Percentiles rank a stretch among this genome's conserved stretches.
These are phyloP conservation scores for Tokudaia muenninki DNA, from an alignment of 2,797 vertebrate species.

Conservation along the genomic window DNA sequence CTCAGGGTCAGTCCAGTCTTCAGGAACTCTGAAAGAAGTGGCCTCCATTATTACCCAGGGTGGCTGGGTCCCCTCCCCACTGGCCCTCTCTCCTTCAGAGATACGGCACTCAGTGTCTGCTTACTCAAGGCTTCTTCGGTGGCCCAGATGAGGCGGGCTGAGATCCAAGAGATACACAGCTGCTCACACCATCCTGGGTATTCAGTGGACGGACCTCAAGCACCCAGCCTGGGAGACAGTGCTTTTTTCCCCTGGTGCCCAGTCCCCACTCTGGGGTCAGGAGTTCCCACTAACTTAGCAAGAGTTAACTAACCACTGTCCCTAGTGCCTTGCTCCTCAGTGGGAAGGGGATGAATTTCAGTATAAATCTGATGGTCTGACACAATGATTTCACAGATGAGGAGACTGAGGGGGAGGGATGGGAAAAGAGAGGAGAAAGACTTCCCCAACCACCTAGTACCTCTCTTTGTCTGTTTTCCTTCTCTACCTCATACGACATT, in stretches of 20 bases:
- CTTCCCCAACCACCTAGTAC: neutral
- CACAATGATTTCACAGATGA: neutral
- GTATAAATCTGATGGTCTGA: neutral
- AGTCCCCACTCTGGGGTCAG: neutral
- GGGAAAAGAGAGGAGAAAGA: neutral
- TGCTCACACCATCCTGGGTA: neutral
- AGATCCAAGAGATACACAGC: neutral
- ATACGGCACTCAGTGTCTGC: conserved; percentile 36
- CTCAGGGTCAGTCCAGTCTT: neutral
- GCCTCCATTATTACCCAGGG: neutral
- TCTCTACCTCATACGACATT: neutral
- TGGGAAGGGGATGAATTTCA: neutral
- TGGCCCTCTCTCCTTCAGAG: neutral
- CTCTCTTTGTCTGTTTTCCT: neutral
- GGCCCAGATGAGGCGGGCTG: neutral
- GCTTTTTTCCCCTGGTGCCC: neutral
- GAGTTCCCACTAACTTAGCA: neutral
- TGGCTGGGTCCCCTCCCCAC: neutral
- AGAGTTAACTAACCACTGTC: no score
- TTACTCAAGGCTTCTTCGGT: conserved; percentile 38
- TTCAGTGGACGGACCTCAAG: neutral
- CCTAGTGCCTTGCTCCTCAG: neutral
- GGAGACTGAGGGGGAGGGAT: neutral
- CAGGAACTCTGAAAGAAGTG: neutral
- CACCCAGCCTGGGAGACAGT: neutral